Base-by-base conservation (phyloP, 1,140 invertebrate genomes). In the Euwallacea fornicatus region DNA sequence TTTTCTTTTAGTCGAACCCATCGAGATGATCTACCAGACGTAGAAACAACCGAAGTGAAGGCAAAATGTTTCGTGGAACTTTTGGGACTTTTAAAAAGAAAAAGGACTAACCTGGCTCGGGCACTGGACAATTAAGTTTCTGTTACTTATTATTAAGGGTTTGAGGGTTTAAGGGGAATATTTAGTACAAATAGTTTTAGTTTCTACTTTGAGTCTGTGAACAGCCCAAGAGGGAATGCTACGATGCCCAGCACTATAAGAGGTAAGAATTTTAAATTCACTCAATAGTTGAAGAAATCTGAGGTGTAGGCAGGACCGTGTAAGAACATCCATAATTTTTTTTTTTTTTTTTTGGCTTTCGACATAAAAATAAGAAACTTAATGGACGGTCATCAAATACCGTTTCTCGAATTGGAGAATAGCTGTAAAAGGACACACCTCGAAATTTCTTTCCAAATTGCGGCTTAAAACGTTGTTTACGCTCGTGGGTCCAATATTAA, bases 161-260 rank as follows among this genome's bases (percentile, higher is more conserved):
- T 69, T 66, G 41, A 55, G 47, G 64, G 64, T 42, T 13, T 64
- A 64, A 11, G 33, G 59, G 7, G n/a, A 10, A 16, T 47, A 47
- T 46, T 7, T 21, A 64, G 61, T 64, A 64, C 61, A 64, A 64
- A 64, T 64, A 64, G 11, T 53, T 55, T 9, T 13, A 50, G 53
- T 66, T 33, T 54, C 10, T 54, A 33, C 11, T 47, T 56, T 58
- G 8, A 64, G 15, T n/a, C 13, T 50, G 46, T 16, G 54, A 56
- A 56, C 1, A 56, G 8, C 16, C 59, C 11, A 63, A 15, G 69
- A 77, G 74, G 77, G 76, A 68, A 79, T 79, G 74, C 64, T 77
- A 80, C 76, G 72, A 80, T 80, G 79, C 79, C 79, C 66, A 80
- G 79, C 72, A 80, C 79, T 76, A 80, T 80, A 76, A 79, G 79